Evolutionary conservation across 2,888 invertebrate genomes (phyloP).

Genomic region (Pyrocoelia pectoralis): DNA sequence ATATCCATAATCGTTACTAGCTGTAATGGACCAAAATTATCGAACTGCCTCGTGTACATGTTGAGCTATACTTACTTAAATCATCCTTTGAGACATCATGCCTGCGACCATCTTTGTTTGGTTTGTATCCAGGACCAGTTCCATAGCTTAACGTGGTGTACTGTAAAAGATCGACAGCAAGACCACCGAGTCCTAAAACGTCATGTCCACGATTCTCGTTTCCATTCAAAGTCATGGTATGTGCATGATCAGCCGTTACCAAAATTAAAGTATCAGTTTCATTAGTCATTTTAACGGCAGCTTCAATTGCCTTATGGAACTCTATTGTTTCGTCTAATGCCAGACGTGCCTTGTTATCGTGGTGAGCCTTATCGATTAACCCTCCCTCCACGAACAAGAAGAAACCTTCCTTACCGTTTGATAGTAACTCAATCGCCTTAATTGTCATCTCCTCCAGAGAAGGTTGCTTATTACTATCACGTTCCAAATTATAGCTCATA

Average conservation of each 20-base stretch:
- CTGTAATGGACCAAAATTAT: too few relatives aligned
- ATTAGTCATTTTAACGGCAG: constrained; percentile 69
- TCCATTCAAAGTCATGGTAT: constrained; percentile 78
- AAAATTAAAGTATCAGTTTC: constrained; percentile 79
- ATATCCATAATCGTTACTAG: too few relatives aligned
- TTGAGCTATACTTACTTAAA: too few relatives aligned
- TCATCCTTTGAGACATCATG: constrained; percentile 62
- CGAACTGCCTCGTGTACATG: too few relatives aligned
- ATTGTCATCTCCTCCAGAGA: constrained; percentile 83
- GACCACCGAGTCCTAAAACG: constrained; percentile 65
- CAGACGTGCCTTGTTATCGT: constrained; percentile 69
- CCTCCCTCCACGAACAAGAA: constrained; percentile 83
- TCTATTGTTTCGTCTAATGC: constrained; percentile 83
- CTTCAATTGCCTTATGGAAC: constrained; percentile 65
- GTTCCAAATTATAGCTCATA: constrained; percentile 70
- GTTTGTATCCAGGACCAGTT: constrained; percentile 73
- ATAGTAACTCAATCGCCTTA: constrained; percentile 77
- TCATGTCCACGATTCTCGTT: constrained; percentile 72
- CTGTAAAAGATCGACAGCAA: constrained; percentile 66
- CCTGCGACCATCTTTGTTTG: constrained; percentile 51
- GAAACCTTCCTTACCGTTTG: constrained; percentile 70
- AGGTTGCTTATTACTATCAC: constrained; percentile 65
- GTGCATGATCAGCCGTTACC: constrained; percentile 82
- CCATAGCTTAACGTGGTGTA: constrained; percentile 78
- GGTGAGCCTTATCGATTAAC: constrained; percentile 81